Conservation (phyloP, 1,140 invertebrate species). For the Bombyx mori region DNA sequence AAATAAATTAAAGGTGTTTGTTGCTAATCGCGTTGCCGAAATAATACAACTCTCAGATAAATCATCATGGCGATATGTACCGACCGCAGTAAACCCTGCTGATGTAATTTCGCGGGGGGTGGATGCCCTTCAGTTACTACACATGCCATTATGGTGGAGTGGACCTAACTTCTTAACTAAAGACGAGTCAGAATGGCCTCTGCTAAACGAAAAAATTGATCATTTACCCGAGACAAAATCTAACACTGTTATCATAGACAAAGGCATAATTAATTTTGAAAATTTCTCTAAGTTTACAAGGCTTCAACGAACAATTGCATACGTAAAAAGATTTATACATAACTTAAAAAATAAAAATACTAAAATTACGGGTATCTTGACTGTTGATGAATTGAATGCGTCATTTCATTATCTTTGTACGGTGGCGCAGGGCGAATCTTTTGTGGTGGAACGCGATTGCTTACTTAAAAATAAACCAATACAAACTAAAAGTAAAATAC, state of each 20-base stretch:
- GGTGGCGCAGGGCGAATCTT: no score
- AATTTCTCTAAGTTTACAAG: slow-evolving; percentile 6
- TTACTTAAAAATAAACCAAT: no score
- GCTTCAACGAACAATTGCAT: not conserved
- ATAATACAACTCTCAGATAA: slow-evolving; percentile 28
- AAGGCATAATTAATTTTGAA: slow-evolving; percentile 6
- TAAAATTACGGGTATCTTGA: slow-evolving; percentile 1
- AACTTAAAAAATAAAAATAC: slow-evolving; percentile 4
- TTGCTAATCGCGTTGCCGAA: slow-evolving; percentile 40
- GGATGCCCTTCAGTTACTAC: no score
- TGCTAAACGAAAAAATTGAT: slow-evolving; percentile 13
- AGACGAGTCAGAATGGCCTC: no score
- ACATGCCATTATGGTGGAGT: no score
- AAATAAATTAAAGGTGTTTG: slow-evolving; percentile 39
- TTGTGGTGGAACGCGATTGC: no score
- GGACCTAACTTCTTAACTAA: no score
- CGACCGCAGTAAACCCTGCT: slow-evolving; percentile 19
- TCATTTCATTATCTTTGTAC: slow-evolving; percentile 2
- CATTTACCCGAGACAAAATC: slow-evolving; percentile 9
- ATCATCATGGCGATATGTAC: slow-evolving; percentile 20
- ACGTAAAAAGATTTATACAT: no score
- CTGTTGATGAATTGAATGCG: slow-evolving; percentile 8
- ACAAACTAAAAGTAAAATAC: no score
- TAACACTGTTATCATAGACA: not conserved
- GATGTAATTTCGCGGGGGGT: slow-evolving; percentile 27